These are phyloP conservation scores for Pipra filicauda DNA, from an alignment of 2,113 vertebrate genomes.

Conservation along the genomic window DNA sequence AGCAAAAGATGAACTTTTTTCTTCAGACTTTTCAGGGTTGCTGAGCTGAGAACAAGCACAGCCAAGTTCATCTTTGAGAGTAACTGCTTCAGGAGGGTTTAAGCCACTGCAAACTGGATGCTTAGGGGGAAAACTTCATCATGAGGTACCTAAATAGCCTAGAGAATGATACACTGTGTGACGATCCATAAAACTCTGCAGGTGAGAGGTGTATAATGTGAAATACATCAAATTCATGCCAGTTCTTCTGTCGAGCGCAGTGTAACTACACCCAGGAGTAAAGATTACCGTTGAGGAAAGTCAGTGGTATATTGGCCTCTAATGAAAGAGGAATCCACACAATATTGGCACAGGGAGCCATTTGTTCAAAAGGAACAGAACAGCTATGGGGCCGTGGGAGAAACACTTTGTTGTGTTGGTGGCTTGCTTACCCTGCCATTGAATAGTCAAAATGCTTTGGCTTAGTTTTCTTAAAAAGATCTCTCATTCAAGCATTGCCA, in stretches of 20 bases:
- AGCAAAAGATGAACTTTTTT: neutral
- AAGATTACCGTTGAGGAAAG: neutral
- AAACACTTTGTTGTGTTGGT: neutral
- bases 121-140: neutral
- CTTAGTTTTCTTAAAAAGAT: neutral
- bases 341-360: neutral
- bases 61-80: neutral
- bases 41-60: neutral
- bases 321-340: neutral
- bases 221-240: neutral
- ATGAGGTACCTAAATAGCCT: neutral
- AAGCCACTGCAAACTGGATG: constrained; percentile 21
- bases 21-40: neutral
- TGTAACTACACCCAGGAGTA: neutral
- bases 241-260: fast-evolving
- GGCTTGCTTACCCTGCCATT: neutral
- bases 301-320: neutral
- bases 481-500: neutral
- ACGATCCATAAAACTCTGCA: neutral
- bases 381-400: neutral
- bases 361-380: neutral
- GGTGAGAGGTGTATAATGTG: neutral
- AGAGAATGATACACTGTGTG: neutral
- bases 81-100: neutral
- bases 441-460: neutral